Evolutionary conservation across 1,140 invertebrate genomes (phyloP).

Genomic region (Nephila pilipes): DNA sequence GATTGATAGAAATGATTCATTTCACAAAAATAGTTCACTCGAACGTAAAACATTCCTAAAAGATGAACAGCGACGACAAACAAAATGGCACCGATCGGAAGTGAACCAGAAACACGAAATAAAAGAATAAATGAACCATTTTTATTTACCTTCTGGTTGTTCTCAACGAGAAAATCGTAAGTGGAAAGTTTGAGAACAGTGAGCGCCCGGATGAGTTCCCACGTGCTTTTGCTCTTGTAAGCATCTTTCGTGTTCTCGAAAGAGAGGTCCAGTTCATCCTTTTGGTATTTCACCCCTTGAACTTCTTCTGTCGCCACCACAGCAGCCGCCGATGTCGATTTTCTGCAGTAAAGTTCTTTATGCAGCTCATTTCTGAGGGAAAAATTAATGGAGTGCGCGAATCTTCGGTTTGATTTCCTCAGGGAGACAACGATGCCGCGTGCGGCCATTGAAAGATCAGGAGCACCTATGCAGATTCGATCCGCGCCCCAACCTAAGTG

Average conservation of each 20-base stretch:
- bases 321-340: constrained; percentile 47
- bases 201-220: constrained; percentile 94
- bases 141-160: constrained; percentile 94
- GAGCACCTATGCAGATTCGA: background rate
- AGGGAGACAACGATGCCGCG: constrained; percentile 29
- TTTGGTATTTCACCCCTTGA: constrained; percentile 52
- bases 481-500: background rate
- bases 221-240: constrained; percentile 95
- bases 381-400: background rate
- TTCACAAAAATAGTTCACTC: too few species aligned
- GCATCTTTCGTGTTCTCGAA: constrained; percentile 86
- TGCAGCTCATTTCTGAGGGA: constrained; percentile 7
- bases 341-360: constrained; percentile 27
- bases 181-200: constrained; percentile 96
- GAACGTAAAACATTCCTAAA: too few species aligned
- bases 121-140: too few species aligned
- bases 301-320: background rate
- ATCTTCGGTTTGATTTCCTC: constrained; percentile 14
- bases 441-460: background rate
- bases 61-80: too few species aligned
- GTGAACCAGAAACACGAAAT: too few species aligned
- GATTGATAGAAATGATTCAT: too few species aligned
- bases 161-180: constrained; percentile 92
- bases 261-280: constrained; percentile 91
- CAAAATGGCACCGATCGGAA: too few species aligned